phyloP scores from a whole-genome alignment of 2,888 invertebrate genomes.

The Itoplectis maculator region DNA sequence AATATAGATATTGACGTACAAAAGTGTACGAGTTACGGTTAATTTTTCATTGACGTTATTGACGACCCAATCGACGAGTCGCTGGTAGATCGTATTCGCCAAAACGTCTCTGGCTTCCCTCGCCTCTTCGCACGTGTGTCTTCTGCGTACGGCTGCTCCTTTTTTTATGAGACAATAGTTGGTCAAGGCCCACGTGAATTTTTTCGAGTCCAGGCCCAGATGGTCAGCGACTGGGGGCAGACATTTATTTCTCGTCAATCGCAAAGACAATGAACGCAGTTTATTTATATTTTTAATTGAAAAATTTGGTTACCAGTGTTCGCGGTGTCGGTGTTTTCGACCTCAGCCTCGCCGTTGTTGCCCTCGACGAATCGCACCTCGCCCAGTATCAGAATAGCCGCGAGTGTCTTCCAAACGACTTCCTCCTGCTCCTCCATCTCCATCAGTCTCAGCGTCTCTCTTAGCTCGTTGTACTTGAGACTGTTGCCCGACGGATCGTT shows the following conservation, averaged over 20 bases:
- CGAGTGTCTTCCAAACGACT: constrained; percentile 89
- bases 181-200: constrained; percentile 93
- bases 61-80: constrained; percentile 95
- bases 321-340: constrained; percentile 90
- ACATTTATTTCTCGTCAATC: not conserved
- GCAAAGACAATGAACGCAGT: not conserved
- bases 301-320: constrained; percentile 85
- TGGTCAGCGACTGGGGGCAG: constrained; percentile 88
- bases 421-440: constrained; percentile 91
- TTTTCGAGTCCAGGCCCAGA: constrained; percentile 91
- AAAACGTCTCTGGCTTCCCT: constrained; percentile 93
- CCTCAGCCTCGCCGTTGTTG: constrained; percentile 88
- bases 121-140: constrained; percentile 92
- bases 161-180: constrained; percentile 93
- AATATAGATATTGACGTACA: no score
- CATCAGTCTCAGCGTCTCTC: constrained; percentile 87
- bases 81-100: constrained; percentile 93
- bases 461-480: constrained; percentile 88
- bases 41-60: constrained; percentile 94
- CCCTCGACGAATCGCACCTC: constrained; percentile 91
- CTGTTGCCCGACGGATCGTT: constrained; percentile 89
- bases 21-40: constrained; percentile 93
- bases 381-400: constrained; percentile 92
- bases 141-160: constrained; percentile 88
- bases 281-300: not conserved